Base-by-base conservation (phyloP, 2,888 invertebrate species). In the Tillus elongatus region DNA sequence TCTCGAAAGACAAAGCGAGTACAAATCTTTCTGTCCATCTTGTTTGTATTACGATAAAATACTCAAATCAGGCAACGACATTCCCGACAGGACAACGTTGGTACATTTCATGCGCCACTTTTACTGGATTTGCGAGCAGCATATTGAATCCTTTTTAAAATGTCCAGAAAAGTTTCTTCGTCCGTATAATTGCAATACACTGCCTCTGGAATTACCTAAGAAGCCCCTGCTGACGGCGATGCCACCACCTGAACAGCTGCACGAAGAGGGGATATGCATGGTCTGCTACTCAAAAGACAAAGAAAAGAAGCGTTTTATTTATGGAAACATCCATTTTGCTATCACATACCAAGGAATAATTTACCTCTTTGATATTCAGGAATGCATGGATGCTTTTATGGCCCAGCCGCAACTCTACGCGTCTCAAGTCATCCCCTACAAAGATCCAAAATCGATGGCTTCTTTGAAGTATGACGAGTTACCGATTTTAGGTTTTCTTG, bases 41-140 rank as follows among this genome's bases (percentile, higher is more conserved):
- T 81, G 81, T 53, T 57, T 75, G n/a, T 58, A 60, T 35, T 46
- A 51, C 35, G 52, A 60, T 2, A 53, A 63, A 3, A 29, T 13
- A 2, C 46, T 68, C 33, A 53, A 41, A 19, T 62, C 61, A 37
- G 72, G 69, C 36, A 66, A 65, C 1, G 71, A 72, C 4, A 15
- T 28, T 30, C 67, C 71, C 1, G 68, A 74, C 50, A 68, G 71
- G 46, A 66, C 66, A 29, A 75, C 77, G 3, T 51, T 77, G 33
- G 63, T 79, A 1, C 74, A 75, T 43, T 79, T 66, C 50, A 58
- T 63, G 41, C 58, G 68, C 15, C 52, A 60, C 33, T 75, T 70
- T 56, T 80, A 77, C 51, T 81, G 78, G 77, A 51, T 77, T 30
- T 81, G 81, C 48, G 35, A 55, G 1, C 57, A 67, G 13, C 80